These are phyloP conservation scores for Buteo buteo DNA, from an alignment of 2,113 vertebrate species.

Conservation along the genomic window DNA sequence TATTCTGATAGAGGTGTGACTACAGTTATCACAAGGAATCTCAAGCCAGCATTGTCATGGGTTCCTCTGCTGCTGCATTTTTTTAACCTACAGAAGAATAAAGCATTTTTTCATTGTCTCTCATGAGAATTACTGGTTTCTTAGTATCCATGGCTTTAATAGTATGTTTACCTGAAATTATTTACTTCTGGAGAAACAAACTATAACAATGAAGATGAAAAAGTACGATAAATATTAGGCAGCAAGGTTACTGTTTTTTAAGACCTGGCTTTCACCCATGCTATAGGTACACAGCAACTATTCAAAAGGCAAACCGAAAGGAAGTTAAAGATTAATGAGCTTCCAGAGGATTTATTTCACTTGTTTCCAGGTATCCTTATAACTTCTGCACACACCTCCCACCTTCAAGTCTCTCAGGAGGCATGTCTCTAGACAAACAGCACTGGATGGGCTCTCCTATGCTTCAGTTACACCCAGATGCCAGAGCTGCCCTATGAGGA, in stretches of 20 bases:
- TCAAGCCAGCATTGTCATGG: neutral
- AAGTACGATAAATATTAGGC: neutral
- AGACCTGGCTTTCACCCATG: neutral
- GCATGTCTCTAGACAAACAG: neutral
- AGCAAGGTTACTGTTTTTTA: neutral
- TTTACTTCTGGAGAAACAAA: neutral
- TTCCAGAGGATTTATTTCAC: neutral
- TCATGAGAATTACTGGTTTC: neutral
- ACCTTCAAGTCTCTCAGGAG: neutral
- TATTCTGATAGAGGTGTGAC: slow-evolving; percentile 4
- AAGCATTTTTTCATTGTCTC: neutral
- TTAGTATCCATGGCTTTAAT: neutral
- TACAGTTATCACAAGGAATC: neutral
- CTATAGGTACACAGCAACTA: neutral
- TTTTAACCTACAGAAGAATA: neutral
- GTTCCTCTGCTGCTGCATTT: neutral
- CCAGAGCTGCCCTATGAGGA: neutral
- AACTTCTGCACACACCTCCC: neutral
- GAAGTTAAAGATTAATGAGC: neutral
- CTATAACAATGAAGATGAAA: neutral
- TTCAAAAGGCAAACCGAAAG: neutral
- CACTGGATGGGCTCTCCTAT: neutral
- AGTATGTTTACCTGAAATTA: neutral
- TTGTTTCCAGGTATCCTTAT: neutral
- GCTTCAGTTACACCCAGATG: neutral